These are phyloP conservation scores for Casuarius casuarius DNA, from an alignment of 2,113 vertebrate genomes.

Conservation along the genomic window DNA sequence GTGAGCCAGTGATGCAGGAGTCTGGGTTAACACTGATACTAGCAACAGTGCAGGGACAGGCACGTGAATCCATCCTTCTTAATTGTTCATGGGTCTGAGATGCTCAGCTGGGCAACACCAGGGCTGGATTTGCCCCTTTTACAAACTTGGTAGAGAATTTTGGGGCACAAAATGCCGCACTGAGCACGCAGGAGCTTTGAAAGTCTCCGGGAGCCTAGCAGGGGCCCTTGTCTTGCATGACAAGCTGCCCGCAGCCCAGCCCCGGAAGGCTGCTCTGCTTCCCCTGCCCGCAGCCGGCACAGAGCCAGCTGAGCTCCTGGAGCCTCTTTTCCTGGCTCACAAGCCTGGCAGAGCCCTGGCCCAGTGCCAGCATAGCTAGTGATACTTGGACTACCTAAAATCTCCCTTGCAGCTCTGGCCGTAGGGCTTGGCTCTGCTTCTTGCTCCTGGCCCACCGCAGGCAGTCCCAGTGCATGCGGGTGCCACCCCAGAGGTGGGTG, in stretches of 20 bases:
- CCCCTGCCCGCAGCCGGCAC: not conserved
- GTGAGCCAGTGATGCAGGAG: not conserved
- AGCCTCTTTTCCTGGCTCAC: no score
- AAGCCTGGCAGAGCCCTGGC: no score
- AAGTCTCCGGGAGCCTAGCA: not conserved
- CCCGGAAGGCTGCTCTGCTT: not conserved
- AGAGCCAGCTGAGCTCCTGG: no score
- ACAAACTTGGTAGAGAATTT: not conserved
- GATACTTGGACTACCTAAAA: not conserved
- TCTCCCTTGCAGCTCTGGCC: not conserved
- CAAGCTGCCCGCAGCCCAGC: not conserved
- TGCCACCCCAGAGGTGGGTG: no score
- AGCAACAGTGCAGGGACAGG: not conserved
- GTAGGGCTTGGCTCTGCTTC: no score
- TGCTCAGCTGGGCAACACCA: not conserved
- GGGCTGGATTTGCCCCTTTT: not conserved
- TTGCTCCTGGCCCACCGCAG: no score
- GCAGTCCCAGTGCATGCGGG: no score
- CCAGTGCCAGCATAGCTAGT: no score
- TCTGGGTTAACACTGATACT: not conserved
- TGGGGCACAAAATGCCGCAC: no score
- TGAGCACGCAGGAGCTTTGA: not conserved
- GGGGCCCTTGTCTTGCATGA: rapidly evolving
- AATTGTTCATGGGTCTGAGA: no score
- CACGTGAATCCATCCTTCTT: not conserved